Evolutionary conservation across 2,113 vertebrate genomes (phyloP).

Genomic region (Cyanoramphus novaezelandiae): DNA sequence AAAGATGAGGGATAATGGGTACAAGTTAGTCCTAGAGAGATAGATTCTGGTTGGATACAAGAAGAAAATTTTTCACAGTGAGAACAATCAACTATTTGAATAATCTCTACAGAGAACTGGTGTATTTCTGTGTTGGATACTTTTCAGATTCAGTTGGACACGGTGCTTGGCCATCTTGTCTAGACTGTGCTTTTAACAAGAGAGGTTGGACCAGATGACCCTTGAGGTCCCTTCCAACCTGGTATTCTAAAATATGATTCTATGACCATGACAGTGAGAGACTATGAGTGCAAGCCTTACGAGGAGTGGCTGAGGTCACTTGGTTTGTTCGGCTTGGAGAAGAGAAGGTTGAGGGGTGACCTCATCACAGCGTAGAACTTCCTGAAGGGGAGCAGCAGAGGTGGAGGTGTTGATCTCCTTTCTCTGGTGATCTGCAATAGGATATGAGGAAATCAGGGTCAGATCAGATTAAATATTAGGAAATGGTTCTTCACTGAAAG

Average conservation of each 20-base stretch:
- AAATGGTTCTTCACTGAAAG: not conserved
- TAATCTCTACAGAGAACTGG: not conserved
- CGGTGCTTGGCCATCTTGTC: not conserved
- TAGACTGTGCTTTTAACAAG: not conserved
- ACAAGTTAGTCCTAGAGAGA: not conserved
- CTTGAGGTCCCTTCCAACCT: not conserved
- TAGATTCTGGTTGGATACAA: not conserved
- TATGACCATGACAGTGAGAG: not conserved
- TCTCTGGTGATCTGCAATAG: fast-evolving
- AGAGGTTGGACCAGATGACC: not conserved
- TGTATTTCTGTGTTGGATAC: not conserved
- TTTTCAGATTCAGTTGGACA: not conserved
- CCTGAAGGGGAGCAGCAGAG: fast-evolving
- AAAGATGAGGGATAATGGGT: not conserved
- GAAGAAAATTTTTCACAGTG: not conserved
- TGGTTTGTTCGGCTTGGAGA: not conserved
- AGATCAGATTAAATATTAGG: not conserved
- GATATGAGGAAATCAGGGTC: not conserved
- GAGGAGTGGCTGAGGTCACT: not conserved
- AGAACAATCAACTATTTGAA: not conserved
- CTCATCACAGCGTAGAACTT: fast-evolving
- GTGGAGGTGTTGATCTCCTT: not conserved
- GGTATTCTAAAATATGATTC: not conserved
- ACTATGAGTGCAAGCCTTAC: not conserved
- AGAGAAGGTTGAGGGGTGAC: not conserved